Evolutionary conservation across 2,888 invertebrate species (phyloP).

Genomic region (Prenolepis imparis): DNA sequence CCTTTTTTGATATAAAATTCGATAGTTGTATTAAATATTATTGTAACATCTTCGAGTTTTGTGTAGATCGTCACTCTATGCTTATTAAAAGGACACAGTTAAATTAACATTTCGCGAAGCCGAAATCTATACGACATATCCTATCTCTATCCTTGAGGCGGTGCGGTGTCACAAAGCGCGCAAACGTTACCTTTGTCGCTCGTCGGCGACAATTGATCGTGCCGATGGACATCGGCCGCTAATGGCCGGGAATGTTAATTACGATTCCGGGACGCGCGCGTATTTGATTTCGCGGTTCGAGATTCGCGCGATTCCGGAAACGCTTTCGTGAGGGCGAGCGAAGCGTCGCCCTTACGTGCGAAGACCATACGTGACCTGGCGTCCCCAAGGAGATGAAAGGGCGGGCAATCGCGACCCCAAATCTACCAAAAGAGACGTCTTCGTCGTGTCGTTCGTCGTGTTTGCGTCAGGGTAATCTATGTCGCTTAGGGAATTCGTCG

Average conservation of each 20-base stretch:
- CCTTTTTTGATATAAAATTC: background rate
- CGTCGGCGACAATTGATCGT: constrained; percentile 61
- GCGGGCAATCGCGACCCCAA: constrained; percentile 55
- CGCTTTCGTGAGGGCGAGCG: constrained; percentile 55
- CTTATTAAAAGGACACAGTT: background rate
- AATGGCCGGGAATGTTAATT: constrained; percentile 69
- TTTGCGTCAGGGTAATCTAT: constrained; percentile 49
- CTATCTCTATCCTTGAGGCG: constrained; percentile 16
- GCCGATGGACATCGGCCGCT: constrained; percentile 53
- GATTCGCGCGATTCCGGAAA: constrained; percentile 58
- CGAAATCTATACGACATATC: background rate
- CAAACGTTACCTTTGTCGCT: constrained; percentile 57
- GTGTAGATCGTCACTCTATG: background rate
- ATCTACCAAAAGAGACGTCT: constrained; percentile 62
- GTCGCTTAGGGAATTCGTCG: constrained; percentile 43
- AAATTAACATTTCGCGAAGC: background rate
- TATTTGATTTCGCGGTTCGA: constrained; percentile 64
- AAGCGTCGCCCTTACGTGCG: constrained; percentile 33
- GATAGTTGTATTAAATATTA: background rate
- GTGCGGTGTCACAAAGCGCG: background rate
- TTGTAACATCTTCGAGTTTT: background rate
- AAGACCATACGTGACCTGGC: constrained; percentile 53
- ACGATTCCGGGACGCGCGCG: constrained; percentile 62
- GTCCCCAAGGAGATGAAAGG: constrained; percentile 44
- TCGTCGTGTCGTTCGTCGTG: constrained; percentile 50